Evolutionary conservation across 2,797 vertebrate species (phyloP), one percentile per base, ranked within the genome.

Genomic region (Poeciliopsis paucimaculata): DNA sequence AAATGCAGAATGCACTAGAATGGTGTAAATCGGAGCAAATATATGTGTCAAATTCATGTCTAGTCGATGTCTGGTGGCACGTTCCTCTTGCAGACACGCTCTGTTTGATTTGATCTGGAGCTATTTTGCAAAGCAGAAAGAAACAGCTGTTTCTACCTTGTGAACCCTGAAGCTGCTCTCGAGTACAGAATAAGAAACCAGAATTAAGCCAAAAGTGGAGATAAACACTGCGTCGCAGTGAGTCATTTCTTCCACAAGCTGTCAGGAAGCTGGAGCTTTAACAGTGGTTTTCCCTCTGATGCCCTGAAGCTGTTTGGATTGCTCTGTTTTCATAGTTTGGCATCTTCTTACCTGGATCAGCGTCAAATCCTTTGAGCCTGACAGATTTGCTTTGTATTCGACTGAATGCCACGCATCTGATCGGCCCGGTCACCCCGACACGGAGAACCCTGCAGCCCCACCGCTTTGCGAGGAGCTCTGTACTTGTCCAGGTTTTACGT

Each of bases 261-360:
- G 88, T 89, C 77, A 70, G 80, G 83, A 89, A 76, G 77, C 81
- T 80, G 46, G 81, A 84, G 79, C 85, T 86, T 88, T 36, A 79
- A 76, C 84, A 81, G 86, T 23, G 84, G 85, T 87, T 91, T 91
- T 45, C 76, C 74, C 72, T 81, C 75, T 80, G 28, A 23, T 77
- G 45, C 87, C 89, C 82, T 83, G 73, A 83, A 87, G 81, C 90
- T 82, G 79, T 89, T 91, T 86, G 84, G 81, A 81, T 74, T 45
- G 77, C 83, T 34, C 46, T 75, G 85, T 90, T 92, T 84, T 88
- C 77, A 92, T 86, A 88, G 78, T 89, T 88, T 84, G 91, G 83
- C 90, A 82, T 92, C 88, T 86, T 83, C 82, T 74, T 85, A 92
- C 88, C 88, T 93, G 90, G 92, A 94, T 89, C 88, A 74, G 53